These are phyloP conservation scores for Nerophis ophidion DNA, from an alignment of 2,113 vertebrate genomes.

Conservation along the genomic window DNA sequence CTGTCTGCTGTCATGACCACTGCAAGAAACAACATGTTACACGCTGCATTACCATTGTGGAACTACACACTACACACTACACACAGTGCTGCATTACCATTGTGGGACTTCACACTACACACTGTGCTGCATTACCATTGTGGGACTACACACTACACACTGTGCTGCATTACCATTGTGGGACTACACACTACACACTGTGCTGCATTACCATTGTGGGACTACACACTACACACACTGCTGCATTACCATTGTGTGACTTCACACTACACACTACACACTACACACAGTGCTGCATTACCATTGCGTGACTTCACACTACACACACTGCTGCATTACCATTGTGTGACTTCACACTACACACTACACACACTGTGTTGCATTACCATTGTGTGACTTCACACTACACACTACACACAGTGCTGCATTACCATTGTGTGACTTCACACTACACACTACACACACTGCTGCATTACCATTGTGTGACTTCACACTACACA, in stretches of 20 bases:
- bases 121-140: too few relatives aligned
- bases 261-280: conserved; percentile 70
- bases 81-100: too few relatives aligned
- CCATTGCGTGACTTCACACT: conserved; percentile 87
- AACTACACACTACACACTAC: conserved; percentile 68
- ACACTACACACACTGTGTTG: too few relatives aligned
- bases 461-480: conserved; percentile 87
- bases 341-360: conserved; percentile 82
- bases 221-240: too few relatives aligned
- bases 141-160: too few relatives aligned
- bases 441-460: conserved; percentile 70
- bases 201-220: too few relatives aligned
- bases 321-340: conserved; percentile 70
- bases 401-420: too few relatives aligned
- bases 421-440: conserved; percentile 87
- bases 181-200: conserved; percentile 73
- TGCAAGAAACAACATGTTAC: conserved; percentile 54
- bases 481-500: conserved; percentile 76
- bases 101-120: too few relatives aligned
- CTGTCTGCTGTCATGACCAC: conserved; percentile 92
- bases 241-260: conserved; percentile 90
- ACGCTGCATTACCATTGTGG: conserved; percentile 80
- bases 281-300: conserved; percentile 39
- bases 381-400: conserved; percentile 90
- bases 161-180: conserved; percentile 85